Evolutionary conservation across 2,888 invertebrate species (phyloP).

Genomic region (Drosophila infuscata): DNA sequence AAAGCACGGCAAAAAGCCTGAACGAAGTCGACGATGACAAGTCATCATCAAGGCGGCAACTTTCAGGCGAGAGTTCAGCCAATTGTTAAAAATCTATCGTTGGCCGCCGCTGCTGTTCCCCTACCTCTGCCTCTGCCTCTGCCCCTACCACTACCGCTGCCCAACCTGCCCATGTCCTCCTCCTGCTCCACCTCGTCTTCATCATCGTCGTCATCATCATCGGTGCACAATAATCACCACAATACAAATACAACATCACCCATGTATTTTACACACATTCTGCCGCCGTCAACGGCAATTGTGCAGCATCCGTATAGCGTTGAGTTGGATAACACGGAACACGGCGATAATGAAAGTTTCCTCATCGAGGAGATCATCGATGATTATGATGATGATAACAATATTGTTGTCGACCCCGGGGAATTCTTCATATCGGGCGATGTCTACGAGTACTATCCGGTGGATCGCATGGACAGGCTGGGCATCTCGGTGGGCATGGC

Average conservation of each 20-base stretch:
- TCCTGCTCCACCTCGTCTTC: conserved; percentile 17
- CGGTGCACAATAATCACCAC: conserved; percentile 39
- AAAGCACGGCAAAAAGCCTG: conserved; percentile 24
- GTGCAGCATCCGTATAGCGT: conserved; percentile 71
- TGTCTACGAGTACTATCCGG: conserved; percentile 80
- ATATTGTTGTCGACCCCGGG: conserved; percentile 79
- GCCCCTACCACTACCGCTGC: conserved; percentile 43
- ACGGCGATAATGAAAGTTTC: conserved; percentile 73
- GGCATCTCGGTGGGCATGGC: conserved; percentile 58
- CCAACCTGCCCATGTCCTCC: conserved; percentile 39
- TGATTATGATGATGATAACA: conserved; percentile 80
- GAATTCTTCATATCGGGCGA: conserved; percentile 81
- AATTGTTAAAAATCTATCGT: conserved; percentile 80
- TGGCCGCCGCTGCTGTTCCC: conserved; percentile 80
- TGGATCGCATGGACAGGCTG: conserved; percentile 67
- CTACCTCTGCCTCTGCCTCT: conserved; percentile 65
- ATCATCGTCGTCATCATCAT: conserved; percentile 32
- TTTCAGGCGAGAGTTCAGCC: conserved; percentile 66
- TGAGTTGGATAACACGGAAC: conserved; percentile 70
- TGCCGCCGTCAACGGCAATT: conserved; percentile 60
- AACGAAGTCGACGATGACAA: conserved; percentile 66
- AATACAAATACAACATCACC: conserved; percentile 68
- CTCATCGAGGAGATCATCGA: conserved; percentile 81
- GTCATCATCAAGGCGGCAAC: conserved; percentile 76
- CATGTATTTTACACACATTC: conserved; percentile 75